Conservation (phyloP, 2,797 vertebrate genomes). For the Acropternis orthonyx region DNA sequence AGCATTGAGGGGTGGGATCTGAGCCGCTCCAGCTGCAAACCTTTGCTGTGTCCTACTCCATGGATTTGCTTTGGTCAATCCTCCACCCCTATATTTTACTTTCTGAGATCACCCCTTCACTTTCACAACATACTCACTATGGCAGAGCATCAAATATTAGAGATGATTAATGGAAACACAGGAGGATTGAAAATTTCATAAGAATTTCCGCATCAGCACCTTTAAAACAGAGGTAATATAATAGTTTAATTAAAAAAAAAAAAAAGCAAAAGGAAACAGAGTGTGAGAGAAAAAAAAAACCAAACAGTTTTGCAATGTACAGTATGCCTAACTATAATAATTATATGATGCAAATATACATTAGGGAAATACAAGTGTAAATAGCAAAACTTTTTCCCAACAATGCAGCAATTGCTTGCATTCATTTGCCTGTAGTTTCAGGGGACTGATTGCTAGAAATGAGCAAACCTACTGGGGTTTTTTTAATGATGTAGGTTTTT, state of each 20-base stretch:
- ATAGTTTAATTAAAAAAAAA: background rate
- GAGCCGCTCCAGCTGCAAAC: background rate
- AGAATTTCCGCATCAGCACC: background rate
- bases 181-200: background rate
- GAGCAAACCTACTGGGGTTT: background rate
- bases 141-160: background rate
- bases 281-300: background rate
- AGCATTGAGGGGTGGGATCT: background rate
- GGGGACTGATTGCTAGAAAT: background rate
- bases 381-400: background rate
- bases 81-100: background rate
- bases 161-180: background rate
- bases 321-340: background rate
- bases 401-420: background rate
- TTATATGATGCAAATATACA: background rate
- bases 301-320: background rate
- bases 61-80: background rate
- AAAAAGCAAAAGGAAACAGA: background rate
- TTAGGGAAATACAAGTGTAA: background rate
- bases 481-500: background rate
- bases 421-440: background rate
- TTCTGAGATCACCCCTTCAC: background rate
- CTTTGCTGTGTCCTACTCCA: rapidly evolving
- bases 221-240: background rate
- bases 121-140: rapidly evolving